These are phyloP conservation scores for Oxyteleia sp. DNA, from an alignment of 2,888 invertebrate genomes.

Conservation along the genomic window DNA sequence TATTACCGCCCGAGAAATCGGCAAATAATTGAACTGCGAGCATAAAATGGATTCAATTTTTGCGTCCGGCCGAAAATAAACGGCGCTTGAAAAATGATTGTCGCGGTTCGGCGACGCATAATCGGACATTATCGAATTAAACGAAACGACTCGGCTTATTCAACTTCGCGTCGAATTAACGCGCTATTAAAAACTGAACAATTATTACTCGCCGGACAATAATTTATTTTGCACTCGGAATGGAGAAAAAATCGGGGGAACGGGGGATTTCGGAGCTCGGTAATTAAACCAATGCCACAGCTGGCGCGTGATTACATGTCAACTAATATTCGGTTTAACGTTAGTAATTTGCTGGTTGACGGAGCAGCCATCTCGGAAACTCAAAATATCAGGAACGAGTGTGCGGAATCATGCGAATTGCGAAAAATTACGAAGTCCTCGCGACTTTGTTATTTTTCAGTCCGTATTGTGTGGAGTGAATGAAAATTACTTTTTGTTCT, in stretches of 20 bases:
- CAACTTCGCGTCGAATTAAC: slow-evolving; percentile 8
- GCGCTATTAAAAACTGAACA: background rate
- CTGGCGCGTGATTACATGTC: slow-evolving; percentile 8
- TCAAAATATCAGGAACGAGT: slow-evolving; percentile 47
- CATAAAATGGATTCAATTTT: slow-evolving; percentile 28
- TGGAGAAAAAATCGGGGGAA: slow-evolving; percentile 11
- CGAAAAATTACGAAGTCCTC: slow-evolving; percentile 34
- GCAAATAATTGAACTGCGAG: slow-evolving; percentile 29
- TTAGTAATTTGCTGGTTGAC: background rate
- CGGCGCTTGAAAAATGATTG: slow-evolving; percentile 14
- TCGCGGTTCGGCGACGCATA: slow-evolving; percentile 3
- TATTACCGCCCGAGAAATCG: slow-evolving; percentile 26
- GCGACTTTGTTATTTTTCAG: slow-evolving; percentile 37
- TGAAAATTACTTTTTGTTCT: slow-evolving; percentile 4
- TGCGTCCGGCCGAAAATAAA: background rate
- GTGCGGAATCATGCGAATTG: slow-evolving; percentile 61
- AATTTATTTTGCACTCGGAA: slow-evolving; percentile 2
- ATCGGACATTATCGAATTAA: slow-evolving; percentile 5
- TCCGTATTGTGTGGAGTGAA: background rate
- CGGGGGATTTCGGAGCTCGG: slow-evolving; percentile 12
- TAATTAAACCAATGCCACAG: slow-evolving; percentile 19
- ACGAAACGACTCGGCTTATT: slow-evolving; percentile 1
- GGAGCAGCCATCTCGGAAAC: slow-evolving; percentile 13
- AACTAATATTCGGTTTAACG: slow-evolving; percentile 4
- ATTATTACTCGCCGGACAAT: background rate